Evolutionary conservation across 2,113 vertebrate species (phyloP), one percentile per base, ranked within the genome.

Genomic region (Tetrax tetrax): DNA sequence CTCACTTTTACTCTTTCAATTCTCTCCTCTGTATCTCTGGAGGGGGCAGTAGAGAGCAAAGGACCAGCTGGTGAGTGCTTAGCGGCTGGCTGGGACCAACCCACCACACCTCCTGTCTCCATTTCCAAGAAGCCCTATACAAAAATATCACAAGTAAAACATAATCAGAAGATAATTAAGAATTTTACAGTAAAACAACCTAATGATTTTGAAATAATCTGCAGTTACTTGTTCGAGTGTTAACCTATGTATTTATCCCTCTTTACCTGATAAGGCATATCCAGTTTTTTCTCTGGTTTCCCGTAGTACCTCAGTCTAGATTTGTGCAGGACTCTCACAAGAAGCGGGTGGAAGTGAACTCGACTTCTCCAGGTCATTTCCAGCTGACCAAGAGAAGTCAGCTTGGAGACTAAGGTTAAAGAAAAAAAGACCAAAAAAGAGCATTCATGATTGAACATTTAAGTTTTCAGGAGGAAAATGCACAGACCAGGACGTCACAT

Each of bases 231-330:
- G 61, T 45, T 66, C 2, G 7, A 53, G 24, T 22, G 33, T 63
- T 77, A 83, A 81, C 21, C 31, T 17, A 31, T 6, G 14, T 17
- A 75, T 63, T 50, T 69, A 79, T 53, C 37, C 17, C 7, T 74
- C 63, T 94, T 97, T 98, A 99, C 99, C 98, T 99, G 99, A 93
- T 98, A 99, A n/a, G 99, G 99, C 86, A 98, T 98, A 91, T 98
- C 98, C 80, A 98, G 65, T 83, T 97, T 98, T 81, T 97, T 98
- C 47, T 98, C 97, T 63, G 98, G 97, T 96, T 98, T 99, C 54
- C 99, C 99, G 85, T 99, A 99, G 95, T 99, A 99, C 48, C 98
- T 95, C 63, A 99, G 97, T 93, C 98, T 98, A 90, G 99, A 98
- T 97, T 99, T 99, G 90, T 99, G 97, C 86, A 99, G 97, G 31